Evolutionary conservation across 2,113 vertebrate species (phyloP).

Genomic region (Brachypodius melanocephalos): DNA sequence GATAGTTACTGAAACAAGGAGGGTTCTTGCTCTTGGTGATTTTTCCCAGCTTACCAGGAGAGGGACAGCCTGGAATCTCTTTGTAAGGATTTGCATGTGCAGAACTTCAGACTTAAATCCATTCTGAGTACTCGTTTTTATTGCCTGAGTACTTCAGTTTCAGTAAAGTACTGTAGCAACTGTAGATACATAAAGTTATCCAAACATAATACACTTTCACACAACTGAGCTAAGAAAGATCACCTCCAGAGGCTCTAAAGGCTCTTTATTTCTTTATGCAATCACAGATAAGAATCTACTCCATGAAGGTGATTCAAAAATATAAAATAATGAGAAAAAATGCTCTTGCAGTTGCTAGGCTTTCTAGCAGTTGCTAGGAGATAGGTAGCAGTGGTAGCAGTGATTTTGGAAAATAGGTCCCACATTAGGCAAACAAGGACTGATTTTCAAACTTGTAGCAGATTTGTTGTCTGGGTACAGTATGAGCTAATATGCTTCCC

Average conservation of each 20-base stretch:
- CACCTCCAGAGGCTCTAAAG: neutral
- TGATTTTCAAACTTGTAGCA: neutral
- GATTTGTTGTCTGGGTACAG: neutral
- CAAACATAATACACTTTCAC: neutral
- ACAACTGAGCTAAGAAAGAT: neutral
- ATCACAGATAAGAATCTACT: neutral
- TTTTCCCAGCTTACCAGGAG: neutral
- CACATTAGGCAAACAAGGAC: neutral
- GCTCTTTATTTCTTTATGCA: neutral
- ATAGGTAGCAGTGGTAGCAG: neutral
- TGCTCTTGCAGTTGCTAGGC: neutral
- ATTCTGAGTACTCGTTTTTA: neutral
- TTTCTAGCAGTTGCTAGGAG: constrained; percentile 24
- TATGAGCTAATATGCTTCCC: neutral
- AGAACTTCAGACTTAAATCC: neutral
- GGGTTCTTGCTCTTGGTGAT: rapidly evolving
- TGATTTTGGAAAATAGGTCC: neutral
- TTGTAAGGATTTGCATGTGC: neutral
- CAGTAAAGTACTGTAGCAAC: neutral
- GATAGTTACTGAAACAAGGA: neutral
- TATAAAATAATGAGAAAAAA: neutral
- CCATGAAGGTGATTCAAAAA: neutral
- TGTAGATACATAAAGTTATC: neutral
- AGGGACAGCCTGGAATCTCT: neutral
- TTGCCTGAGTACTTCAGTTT: neutral